Conservation (phyloP, 2,113 vertebrate species). For the Prionailurus viverrinus region DNA sequence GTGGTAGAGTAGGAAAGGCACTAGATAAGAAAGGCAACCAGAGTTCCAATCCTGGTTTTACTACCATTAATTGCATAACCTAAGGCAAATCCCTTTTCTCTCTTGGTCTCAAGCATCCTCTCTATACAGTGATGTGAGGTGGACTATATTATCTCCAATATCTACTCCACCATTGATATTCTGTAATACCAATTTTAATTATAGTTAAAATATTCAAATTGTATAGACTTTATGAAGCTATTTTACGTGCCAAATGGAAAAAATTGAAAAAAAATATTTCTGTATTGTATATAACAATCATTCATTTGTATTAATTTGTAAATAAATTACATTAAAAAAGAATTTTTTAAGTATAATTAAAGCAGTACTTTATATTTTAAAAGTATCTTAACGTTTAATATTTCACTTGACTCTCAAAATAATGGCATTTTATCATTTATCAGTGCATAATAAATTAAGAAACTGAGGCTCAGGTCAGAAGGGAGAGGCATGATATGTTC, state of each 20-base stretch:
- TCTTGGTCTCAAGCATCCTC: not conserved
- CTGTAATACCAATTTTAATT: not conserved
- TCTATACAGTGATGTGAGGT: not conserved
- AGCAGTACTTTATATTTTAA: not conserved
- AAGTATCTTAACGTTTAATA: not conserved
- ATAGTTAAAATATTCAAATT: not conserved
- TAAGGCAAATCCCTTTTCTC: not conserved
- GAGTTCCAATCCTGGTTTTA: not conserved
- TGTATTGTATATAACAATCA: not conserved
- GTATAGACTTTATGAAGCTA: not conserved
- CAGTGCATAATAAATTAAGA: not conserved
- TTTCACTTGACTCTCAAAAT: not conserved
- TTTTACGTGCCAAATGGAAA: not conserved
- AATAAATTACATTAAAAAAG: not conserved
- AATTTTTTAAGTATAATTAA: not conserved
- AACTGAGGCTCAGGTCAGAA: not conserved
- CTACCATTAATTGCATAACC: not conserved
- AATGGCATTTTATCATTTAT: not conserved
- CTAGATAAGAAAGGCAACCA: not conserved
- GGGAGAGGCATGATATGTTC: too few relatives aligned
- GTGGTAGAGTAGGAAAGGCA: not conserved
- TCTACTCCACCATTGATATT: not conserved
- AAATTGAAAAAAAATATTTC: not conserved
- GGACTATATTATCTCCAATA: not conserved
- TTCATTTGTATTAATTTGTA: not conserved